Conservation (phyloP, 2,888 invertebrate species). For the Chrysolina haemoptera region DNA sequence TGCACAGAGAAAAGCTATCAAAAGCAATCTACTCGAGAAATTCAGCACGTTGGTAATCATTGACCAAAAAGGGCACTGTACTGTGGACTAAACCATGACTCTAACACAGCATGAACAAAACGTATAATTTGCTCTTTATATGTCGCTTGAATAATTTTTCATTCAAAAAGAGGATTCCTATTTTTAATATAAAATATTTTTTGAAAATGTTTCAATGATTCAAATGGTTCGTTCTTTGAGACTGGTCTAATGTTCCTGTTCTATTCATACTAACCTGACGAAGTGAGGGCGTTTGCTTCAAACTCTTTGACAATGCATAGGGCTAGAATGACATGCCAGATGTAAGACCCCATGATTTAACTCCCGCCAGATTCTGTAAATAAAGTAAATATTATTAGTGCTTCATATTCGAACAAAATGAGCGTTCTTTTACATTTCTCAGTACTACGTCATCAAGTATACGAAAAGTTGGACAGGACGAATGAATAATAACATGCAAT, state of each 20-base stretch:
- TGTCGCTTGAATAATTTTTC: no score
- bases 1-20: no score
- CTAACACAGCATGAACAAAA: no score
- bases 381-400: slow-evolving; percentile 44
- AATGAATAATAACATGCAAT: not conserved
- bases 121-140: no score
- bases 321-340: slow-evolving; percentile 39
- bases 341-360: slow-evolving; percentile 44
- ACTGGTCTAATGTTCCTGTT: slow-evolving; percentile 2
- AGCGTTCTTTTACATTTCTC: slow-evolving; percentile 40
- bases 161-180: no score
- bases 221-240: no score
- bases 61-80: no score
- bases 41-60: no score
- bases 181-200: no score
- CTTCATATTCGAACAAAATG: slow-evolving; percentile 33
- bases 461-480: not conserved
- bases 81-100: no score
- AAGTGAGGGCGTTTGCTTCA: slow-evolving; percentile 38
- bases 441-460: slow-evolving; percentile 18
- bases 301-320: slow-evolving; percentile 35
- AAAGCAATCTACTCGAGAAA: no score
- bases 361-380: slow-evolving; percentile 45
- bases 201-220: no score
- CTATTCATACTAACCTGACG: slow-evolving; percentile 41